Base-by-base conservation (phyloP, 2,888 invertebrate species). In the Caenorhabditis sp. region DNA sequence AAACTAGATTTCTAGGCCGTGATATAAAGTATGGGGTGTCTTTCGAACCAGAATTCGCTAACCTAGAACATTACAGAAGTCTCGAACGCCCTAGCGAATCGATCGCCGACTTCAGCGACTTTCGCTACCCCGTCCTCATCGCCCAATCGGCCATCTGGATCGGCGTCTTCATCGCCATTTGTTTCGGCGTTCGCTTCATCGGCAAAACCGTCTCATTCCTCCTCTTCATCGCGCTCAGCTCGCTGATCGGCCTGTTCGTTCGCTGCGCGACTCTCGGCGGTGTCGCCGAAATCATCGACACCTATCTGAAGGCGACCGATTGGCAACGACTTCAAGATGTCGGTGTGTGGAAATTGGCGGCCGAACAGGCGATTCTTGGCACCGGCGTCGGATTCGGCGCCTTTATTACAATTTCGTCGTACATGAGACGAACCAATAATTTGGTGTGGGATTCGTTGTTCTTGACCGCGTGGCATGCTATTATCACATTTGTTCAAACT, bases 161-260 rank as follows among this genome's bases (percentile, higher is more conserved):
- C 0, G 62, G 79, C 31, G 84, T 87, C 26, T 87, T 87, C 70
- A 58, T 78, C 19, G 81, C 83, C 24, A 81, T 87, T 58, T 85
- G 84, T 64, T 84, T 84, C 61, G 87, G 87, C n/a, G 87, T 87
- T 24, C 69, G 87, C 58, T 86, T 85, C 81, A 70, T 88, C n/a
- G 87, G 87, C 53, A 87, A 87, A 77, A 83, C 77, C 19, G 59
- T 75, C 55, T 59, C 76, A 10, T 62, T 78, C 64, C 37, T 70
- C 24, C 60, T 75, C 26, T 63, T 75, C 51, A 66, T 69, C 49
- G 74, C 73, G 0, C 72, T 77, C 63, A 58, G 72, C n/a, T 50
- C 62, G 1, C 67, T 78, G n/a, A 23, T 80, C 31, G 79, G 63
- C 3, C 69, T 83, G n/a, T 55, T 78, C 57, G 67, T 82, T 21